Base-by-base conservation (phyloP, 2,113 vertebrate species). In the Ochotona curzoniae region DNA sequence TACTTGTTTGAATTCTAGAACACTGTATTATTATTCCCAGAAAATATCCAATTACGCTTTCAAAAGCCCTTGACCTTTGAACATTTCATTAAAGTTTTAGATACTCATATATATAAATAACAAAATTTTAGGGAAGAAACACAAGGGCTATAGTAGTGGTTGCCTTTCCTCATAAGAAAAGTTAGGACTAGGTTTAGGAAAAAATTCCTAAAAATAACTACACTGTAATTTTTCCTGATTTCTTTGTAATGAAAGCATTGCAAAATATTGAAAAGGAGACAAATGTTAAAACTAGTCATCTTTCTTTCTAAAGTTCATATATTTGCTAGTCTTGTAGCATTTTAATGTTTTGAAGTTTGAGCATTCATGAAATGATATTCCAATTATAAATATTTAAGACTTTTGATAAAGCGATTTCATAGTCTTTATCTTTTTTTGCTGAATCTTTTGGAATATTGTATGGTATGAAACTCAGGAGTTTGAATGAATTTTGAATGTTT, bases 201-300 rank as follows among this genome's bases (percentile, higher is more conserved):
- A 66, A 95, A 89, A 93, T 38, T 94, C 28, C 23, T 88, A 74
- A 74, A 90, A 83, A 23, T 3, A 88, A 75, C 66, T 90, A 85
- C 25, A 38, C 44, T 67, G 9, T 83, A 87, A 66, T 89, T 13
- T 94, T 78, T 86, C 64, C 30, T 86, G 63, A 44, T 60, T 85
- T 92, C 23, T 79, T 93, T 87, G 79, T 66, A 83, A 80, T 87
- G 18, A 38, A 91, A 93, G 87, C 66, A 80, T 63, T 87, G 35
- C 76, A 26, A 83, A 89, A 54, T 93, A 86, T 26, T 30, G 80
- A n/a, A 69, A 61, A 12, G 23, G 78, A 80, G 75, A 32, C 76
- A 70, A 79, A 93, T 71, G 73, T 81, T 80, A 81, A 90, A 90
- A 54, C 25, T 78, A 76, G 57, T 69, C 79, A 61, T 90, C 8